Conservation (phyloP, 30 jellyfish, hydroid and myxozoan species). For the Cassiopea andromeda region DNA sequence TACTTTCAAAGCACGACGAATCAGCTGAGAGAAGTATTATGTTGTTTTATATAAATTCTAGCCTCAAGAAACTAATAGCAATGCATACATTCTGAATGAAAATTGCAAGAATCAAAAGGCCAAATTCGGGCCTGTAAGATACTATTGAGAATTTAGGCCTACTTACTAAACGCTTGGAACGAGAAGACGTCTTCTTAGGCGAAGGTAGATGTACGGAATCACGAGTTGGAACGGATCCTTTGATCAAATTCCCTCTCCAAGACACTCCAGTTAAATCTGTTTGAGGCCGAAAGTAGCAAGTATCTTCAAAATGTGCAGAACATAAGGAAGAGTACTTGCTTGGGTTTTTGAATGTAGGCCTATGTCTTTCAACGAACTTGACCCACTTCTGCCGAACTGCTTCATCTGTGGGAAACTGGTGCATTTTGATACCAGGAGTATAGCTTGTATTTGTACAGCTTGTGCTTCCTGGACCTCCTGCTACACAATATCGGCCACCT, state of each 20-base stretch:
- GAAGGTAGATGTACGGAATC: conserved; percentile 34
- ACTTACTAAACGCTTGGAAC: conserved; percentile 35
- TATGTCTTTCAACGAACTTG: conserved; percentile 42
- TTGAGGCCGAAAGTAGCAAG: conserved; percentile 23
- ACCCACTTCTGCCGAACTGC: conserved; percentile 34
- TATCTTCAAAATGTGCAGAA: conserved; percentile 55
- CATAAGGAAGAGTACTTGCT: conserved; percentile 29
- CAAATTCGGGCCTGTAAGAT: background rate
- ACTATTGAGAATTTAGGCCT: background rate
- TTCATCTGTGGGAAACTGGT: conserved; percentile 31
- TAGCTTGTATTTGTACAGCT: conserved; percentile 64
- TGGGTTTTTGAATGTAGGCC: conserved; percentile 45
- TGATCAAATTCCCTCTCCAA: conserved; percentile 28
- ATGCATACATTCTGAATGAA: background rate
- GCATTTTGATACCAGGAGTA: conserved; percentile 50
- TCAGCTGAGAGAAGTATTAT: background rate
- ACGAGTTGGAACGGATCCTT: conserved; percentile 53
- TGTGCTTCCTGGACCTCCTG: conserved; percentile 45
- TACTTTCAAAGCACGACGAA: background rate
- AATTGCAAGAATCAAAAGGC: background rate
- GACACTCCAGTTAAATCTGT: conserved; percentile 27
- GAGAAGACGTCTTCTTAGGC: conserved; percentile 22
- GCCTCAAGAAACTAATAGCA: background rate
- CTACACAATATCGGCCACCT: conserved; percentile 72
- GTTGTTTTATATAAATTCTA: background rate